These are phyloP conservation scores for Ictalurus furcatus DNA, from an alignment of 2,113 vertebrate genomes.

Conservation along the genomic window DNA sequence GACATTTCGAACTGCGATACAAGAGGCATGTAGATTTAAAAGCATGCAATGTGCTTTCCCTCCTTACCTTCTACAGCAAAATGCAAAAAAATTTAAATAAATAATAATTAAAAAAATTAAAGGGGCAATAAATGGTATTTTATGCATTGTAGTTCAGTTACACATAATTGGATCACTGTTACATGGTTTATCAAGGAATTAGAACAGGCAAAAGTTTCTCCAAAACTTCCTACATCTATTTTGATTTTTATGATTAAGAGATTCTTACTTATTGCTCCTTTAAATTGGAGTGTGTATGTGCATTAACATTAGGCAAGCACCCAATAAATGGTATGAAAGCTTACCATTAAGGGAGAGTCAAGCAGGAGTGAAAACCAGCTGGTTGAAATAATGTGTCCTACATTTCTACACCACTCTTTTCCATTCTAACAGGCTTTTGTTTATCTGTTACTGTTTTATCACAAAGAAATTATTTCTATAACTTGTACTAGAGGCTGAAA, in stretches of 20 bases:
- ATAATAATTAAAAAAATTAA: too few species aligned
- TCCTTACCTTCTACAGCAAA: neutral
- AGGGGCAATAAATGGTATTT: neutral
- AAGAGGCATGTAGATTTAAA: neutral
- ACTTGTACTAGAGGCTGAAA: conserved; percentile 33
- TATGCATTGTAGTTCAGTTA: neutral
- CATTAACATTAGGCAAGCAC: neutral
- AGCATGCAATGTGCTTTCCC: neutral
- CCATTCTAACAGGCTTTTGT: conserved; percentile 9
- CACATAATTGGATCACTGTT: neutral
- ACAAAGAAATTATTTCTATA: neutral
- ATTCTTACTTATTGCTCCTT: neutral
- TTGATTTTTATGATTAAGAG: neutral
- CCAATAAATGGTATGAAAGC: conserved; percentile 8
- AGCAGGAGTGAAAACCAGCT: neutral
- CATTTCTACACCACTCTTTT: neutral
- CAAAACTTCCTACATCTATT: neutral
- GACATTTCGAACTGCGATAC: neutral
- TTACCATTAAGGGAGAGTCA: neutral
- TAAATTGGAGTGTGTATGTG: neutral
- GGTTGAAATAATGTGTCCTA: neutral
- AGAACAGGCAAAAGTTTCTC: neutral
- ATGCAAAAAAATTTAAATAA: neutral
- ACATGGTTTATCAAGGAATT: neutral
- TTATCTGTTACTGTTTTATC: neutral